Evolutionary conservation across 2,113 vertebrate species (phyloP).

Genomic region (Amia ocellicauda): DNA sequence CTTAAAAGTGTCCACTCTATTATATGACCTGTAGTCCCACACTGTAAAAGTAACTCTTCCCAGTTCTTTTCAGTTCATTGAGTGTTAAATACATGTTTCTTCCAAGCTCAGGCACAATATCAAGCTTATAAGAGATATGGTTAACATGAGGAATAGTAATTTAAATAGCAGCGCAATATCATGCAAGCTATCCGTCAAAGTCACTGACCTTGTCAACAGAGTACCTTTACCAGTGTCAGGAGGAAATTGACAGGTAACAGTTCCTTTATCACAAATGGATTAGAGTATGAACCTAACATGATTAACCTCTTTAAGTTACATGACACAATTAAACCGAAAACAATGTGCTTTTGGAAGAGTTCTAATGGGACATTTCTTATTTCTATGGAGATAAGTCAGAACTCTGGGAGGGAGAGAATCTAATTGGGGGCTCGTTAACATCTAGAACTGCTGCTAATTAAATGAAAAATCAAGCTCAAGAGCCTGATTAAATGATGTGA

Average conservation of each 20-base stretch:
- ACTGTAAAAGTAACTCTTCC: too few relatives aligned
- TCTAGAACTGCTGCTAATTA: slow-evolving; percentile 43
- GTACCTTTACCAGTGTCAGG: too few relatives aligned
- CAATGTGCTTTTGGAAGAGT: too few relatives aligned
- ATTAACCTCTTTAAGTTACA: too few relatives aligned
- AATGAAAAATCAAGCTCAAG: slow-evolving; percentile 37
- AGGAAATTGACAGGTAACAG: too few relatives aligned
- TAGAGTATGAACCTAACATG: too few relatives aligned
- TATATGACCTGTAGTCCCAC: too few relatives aligned
- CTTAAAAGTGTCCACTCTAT: too few relatives aligned
- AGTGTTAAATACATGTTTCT: slow-evolving; percentile 7
- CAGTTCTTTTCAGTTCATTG: background rate
- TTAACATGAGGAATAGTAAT: background rate
- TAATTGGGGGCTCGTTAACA: slow-evolving; percentile 56
- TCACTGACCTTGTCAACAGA: slow-evolving; percentile 19
- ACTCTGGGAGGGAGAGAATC: slow-evolving; percentile 48
- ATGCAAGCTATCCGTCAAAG: slow-evolving; percentile 10
- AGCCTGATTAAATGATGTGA: slow-evolving; percentile 42
- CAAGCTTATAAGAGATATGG: too few relatives aligned
- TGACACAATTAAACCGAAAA: too few relatives aligned
- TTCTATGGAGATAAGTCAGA: slow-evolving; percentile 50
- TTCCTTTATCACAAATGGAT: too few relatives aligned
- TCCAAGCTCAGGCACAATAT: background rate
- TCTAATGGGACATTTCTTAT: slow-evolving; percentile 22
- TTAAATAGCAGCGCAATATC: background rate